phyloP scores from a whole-genome alignment of 2,888 invertebrate genomes.

The Drosophila parthenogenetica region DNA sequence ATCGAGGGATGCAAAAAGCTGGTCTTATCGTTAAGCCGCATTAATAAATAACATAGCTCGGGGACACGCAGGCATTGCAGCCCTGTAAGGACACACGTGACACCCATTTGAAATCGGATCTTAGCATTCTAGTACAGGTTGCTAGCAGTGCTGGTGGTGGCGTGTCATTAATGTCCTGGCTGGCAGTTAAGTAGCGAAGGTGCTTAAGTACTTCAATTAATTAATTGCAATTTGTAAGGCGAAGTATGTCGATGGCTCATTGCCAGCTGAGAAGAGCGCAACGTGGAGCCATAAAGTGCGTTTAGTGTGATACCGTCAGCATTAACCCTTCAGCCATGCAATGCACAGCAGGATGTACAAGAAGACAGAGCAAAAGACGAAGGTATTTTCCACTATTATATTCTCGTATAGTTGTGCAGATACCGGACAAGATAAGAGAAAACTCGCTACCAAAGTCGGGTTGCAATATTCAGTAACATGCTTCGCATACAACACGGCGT shows the following conservation, averaged over 20 bases:
- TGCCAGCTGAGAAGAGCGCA: constrained; percentile 56
- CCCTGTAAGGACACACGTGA: constrained; percentile 57
- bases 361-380: neutral
- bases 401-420: neutral
- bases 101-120: constrained; percentile 62
- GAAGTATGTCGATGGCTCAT: constrained; percentile 60
- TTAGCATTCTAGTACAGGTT: constrained; percentile 27
- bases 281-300: constrained; percentile 64
- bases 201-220: constrained; percentile 76
- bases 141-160: neutral
- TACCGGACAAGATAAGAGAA: constrained; percentile 13
- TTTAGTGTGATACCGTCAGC: constrained; percentile 53
- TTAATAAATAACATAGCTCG: constrained; percentile 59
- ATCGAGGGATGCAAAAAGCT: constrained; percentile 36
- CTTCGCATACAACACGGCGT: constrained; percentile 51
- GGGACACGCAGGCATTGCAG: constrained; percentile 37
- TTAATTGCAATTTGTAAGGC: constrained; percentile 76
- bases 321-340: constrained; percentile 21
- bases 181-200: constrained; percentile 26
- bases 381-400: neutral
- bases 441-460: constrained; percentile 1
- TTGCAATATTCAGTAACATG: constrained; percentile 48
- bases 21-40: constrained; percentile 43
- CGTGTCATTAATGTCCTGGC: constrained; percentile 54
- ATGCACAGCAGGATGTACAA: neutral